Base-by-base conservation (phyloP, 2,113 vertebrate genomes). In the Calypte anna region DNA sequence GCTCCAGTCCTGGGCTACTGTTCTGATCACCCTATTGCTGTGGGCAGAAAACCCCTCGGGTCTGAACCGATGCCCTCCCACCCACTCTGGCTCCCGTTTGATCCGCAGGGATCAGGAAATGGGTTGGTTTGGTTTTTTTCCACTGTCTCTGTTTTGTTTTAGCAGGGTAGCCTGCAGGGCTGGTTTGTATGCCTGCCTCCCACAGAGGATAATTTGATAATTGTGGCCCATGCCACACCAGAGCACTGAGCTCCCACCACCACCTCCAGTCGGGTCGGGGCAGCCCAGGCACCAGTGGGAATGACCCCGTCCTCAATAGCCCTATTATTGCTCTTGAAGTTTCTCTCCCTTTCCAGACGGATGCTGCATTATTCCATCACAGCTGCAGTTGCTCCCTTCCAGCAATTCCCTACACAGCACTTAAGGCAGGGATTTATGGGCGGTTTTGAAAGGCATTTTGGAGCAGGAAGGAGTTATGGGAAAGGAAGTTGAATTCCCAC, bases 331-430 rank as follows among this genome's bases (percentile, higher is more conserved):
- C 92, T 69, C 85, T 24, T 90, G 79, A 80, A 94, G 82, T 46
- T 72, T 69, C 70, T 61, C 88, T 57, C 66, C 0, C 3, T 64
- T 95, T 72, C 80, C 94, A 96, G 90, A 82, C 73, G 36, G 94
- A 92, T 63, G 80, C 96, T 81, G 84, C 38, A 9, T 90, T 64
- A 54, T 70, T 81, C 94, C 89, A 72, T n/a, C 92, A 22, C 95
- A 96, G 96, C 96, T 97, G 96, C 94, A 91, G 73, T 86, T 25
- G 83, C 91, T 96, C 94, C 95, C 83, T 94, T 92, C 95, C 95
- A 97, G 86, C 94, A 94, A 93, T 95, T 97, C 95, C 96, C 94
- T 91, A 24, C 88, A 14, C 83, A 4, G 86, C 80, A 88, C 95
- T 96, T 93, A 88, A 93, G 69, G 80, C 76, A 72, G 91, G 91